These are phyloP conservation scores for Morone chrysops DNA, from an alignment of 2,113 vertebrate species.

Conservation along the genomic window DNA sequence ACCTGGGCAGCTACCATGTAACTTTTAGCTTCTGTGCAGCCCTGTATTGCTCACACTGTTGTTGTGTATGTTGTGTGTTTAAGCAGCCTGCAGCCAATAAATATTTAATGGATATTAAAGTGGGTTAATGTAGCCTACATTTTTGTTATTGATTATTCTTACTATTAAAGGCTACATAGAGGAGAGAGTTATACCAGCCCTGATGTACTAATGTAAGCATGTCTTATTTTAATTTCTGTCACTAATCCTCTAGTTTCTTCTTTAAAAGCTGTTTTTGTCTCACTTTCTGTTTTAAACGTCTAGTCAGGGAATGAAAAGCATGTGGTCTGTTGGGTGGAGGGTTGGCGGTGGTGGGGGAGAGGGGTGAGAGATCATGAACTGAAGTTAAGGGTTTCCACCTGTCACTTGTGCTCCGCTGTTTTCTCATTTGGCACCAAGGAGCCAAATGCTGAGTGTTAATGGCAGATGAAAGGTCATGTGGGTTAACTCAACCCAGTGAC, in stretches of 20 bases:
- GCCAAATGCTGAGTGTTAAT: constrained; percentile 43
- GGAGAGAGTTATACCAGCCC: background rate
- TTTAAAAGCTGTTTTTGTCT: background rate
- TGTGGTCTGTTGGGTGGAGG: constrained; percentile 18
- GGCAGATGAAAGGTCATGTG: constrained; percentile 42
- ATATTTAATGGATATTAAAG: constrained; percentile 23
- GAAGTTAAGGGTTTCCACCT: constrained; percentile 68
- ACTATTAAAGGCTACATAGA: too few species aligned
- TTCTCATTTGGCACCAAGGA: constrained; percentile 49
- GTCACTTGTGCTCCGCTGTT: constrained; percentile 46
- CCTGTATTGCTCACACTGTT: rapidly evolving
- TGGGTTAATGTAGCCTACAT: background rate
- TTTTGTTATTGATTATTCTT: constrained; percentile 5
- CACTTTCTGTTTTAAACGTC: background rate
- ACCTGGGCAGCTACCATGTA: background rate
- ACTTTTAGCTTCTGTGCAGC: rapidly evolving
- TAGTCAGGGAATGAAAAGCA: constrained; percentile 53
- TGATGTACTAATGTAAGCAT: background rate
- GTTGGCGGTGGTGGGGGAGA: background rate
- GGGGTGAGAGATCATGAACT: constrained; percentile 32
- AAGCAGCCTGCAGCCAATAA: background rate
- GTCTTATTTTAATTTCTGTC: background rate
- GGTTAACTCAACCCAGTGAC: constrained; percentile 17
- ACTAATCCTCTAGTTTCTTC: background rate
- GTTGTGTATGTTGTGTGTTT: background rate